phyloP scores from a whole-genome alignment of 2,113 vertebrate genomes.

The Macquaria australasica region DNA sequence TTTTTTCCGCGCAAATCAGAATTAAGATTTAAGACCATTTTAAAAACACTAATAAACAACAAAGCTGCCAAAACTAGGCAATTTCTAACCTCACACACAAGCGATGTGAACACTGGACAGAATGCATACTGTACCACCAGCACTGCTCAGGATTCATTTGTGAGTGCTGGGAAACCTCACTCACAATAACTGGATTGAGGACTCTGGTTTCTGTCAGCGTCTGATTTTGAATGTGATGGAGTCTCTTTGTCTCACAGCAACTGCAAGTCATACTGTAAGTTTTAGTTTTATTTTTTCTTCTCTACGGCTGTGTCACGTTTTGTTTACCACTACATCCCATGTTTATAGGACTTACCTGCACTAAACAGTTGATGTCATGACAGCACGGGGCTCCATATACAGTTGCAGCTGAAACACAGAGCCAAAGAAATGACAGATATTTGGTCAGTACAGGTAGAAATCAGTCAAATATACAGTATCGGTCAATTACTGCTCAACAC shows the following conservation, averaged over 20 bases:
- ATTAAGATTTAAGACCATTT: too few relatives aligned
- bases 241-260: neutral
- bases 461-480: neutral
- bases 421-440: neutral
- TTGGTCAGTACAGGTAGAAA: neutral
- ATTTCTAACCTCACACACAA: too few relatives aligned
- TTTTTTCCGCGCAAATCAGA: too few relatives aligned
- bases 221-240: neutral
- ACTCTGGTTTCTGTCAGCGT: neutral
- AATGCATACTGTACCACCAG: neutral
- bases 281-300: neutral
- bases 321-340: neutral
- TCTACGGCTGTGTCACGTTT: neutral
- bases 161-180: neutral
- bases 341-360: neutral
- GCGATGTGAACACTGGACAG: neutral
- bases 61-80: too few relatives aligned
- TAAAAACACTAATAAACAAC: too few relatives aligned
- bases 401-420: slow-evolving; percentile 1
- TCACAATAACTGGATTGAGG: neutral
- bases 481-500: neutral
- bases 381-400: neutral
- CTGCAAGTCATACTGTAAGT: neutral
- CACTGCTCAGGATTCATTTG: neutral
- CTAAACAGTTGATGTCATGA: neutral